Evolutionary conservation across 1,140 invertebrate genomes (phyloP), one percentile per base, ranked within the genome.

Genomic region (Kradibia gibbosae): DNA sequence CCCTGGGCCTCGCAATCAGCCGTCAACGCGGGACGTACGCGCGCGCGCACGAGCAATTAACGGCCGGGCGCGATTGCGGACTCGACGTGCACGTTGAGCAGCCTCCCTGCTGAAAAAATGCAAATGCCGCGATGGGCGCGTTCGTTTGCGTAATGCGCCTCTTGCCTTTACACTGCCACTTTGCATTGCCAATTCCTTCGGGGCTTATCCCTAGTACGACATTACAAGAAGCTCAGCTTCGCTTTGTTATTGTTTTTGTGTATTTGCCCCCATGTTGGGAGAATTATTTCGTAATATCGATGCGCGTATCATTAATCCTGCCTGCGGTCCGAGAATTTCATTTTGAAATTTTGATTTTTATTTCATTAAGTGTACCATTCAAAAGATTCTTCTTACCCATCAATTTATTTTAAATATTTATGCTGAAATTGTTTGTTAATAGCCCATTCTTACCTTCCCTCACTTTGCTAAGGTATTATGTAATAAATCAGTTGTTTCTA

Each of bases 21-120:
- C 70, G 70, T 72, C 70, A 72, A 72, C 39, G 70, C 10, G 25
- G 42, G 48, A 42, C 20, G 70, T n/a, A 72, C 39, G n/a, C 70
- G 70, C 48, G 39, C 70, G 39, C 22, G 39, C 70, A 39, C 22
- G 42, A 15, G 39, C 70, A 72, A 72, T 72, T 72, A 72, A 72
- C 42, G 39, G 39, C 15, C 5, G 8, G 8, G 7, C 10, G 22
- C 7, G 17, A 7, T 22, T 10, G 45, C 67, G 39, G 36, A 71
- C 42, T 71, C 67, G n/a, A n/a, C n/a, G n/a, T n/a, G n/a, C n/a
- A n/a, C n/a, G n/a, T n/a, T n/a, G n/a, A n/a, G n/a, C n/a, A n/a
- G n/a, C n/a, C n/a, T n/a, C n/a, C n/a, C n/a, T n/a, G n/a, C n/a
- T n/a, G 25, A 31, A 60, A 60, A 60, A 31, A 8, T 60, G 17